Percentiles rank a stretch among this genome's conserved stretches.
These are phyloP conservation scores for Thalassoma bifasciatum DNA, from an alignment of 2,113 vertebrate genomes.

Conservation along the genomic window DNA sequence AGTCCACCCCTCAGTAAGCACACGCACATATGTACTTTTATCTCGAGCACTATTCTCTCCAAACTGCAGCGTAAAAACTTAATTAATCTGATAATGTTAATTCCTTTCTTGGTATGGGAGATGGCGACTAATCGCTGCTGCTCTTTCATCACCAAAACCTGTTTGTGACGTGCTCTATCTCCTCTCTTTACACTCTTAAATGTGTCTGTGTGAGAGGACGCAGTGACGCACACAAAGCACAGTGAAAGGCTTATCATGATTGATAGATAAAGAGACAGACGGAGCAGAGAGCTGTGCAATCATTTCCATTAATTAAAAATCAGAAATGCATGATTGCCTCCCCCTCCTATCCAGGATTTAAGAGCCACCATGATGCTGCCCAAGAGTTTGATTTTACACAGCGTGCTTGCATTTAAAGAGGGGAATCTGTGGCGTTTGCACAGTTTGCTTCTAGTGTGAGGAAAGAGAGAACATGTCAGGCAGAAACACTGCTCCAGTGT, in stretches of 20 bases:
- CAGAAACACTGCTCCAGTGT: not conserved
- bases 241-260: conserved; percentile 49
- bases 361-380: not conserved
- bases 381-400: not conserved
- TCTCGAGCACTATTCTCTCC: conserved; percentile 33
- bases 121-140: conserved; percentile 22
- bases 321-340: conserved; percentile 63
- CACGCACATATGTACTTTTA: conserved; percentile 24
- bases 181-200: not conserved
- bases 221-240: conserved; percentile 46
- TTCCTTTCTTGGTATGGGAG: conserved; percentile 30
- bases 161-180: conserved; percentile 26
- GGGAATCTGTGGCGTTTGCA: too few species aligned
- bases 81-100: conserved; percentile 69
- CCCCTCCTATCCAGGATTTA: conserved; percentile 21
- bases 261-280: conserved; percentile 63
- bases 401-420: not conserved
- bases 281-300: conserved; percentile 50
- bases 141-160: conserved; percentile 20
- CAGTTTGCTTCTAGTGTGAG: too few species aligned
- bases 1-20: conserved; percentile 18
- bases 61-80: conserved; percentile 39
- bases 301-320: conserved; percentile 75
- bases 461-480: not conserved
- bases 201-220: conserved; percentile 18